phyloP scores from a whole-genome alignment of 2,888 invertebrate genomes.

The Octonoba sinensis region DNA sequence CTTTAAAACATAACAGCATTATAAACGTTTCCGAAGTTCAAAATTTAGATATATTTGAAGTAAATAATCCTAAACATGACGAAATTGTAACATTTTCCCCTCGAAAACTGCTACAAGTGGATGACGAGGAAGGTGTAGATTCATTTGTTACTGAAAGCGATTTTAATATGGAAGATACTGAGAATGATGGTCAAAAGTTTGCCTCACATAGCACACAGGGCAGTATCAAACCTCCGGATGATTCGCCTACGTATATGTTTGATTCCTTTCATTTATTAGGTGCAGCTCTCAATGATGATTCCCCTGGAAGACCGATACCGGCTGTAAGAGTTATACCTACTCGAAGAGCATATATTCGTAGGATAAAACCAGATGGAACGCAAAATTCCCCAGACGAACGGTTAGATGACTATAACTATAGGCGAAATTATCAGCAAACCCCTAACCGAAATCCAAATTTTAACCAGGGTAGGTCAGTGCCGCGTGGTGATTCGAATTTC shows the following conservation, averaged over 20 bases:
- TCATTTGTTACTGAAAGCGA: background rate
- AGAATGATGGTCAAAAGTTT: background rate
- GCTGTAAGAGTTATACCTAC: slow-evolving; percentile 55
- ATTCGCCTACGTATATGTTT: slow-evolving; percentile 9
- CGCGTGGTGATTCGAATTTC: slow-evolving; percentile 27
- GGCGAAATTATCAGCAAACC: slow-evolving; percentile 33
- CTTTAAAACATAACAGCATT: no score
- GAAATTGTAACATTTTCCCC: no score
- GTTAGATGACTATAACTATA: slow-evolving; percentile 25
- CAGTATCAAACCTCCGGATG: background rate
- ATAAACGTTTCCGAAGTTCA: no score
- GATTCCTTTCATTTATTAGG: slow-evolving; percentile 50
- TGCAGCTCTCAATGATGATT: slow-evolving; percentile 40
- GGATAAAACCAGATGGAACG: slow-evolving; percentile 35
- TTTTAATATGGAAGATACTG: background rate
- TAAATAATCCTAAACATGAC: no score
- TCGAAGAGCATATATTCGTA: slow-evolving; percentile 45
- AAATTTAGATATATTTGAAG: no score
- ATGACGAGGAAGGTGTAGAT: background rate
- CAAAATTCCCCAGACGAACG: slow-evolving; percentile 34
- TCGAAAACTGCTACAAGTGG: slow-evolving; percentile 38
- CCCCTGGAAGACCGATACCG: slow-evolving; percentile 43
- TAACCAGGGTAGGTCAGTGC: slow-evolving; percentile 9
- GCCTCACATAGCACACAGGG: slow-evolving; percentile 14
- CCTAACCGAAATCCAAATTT: slow-evolving; percentile 29